Percentiles rank a stretch among this genome's conserved stretches.
Conservation (phyloP, 2,113 vertebrate species). For the Apeltes quadracus region DNA sequence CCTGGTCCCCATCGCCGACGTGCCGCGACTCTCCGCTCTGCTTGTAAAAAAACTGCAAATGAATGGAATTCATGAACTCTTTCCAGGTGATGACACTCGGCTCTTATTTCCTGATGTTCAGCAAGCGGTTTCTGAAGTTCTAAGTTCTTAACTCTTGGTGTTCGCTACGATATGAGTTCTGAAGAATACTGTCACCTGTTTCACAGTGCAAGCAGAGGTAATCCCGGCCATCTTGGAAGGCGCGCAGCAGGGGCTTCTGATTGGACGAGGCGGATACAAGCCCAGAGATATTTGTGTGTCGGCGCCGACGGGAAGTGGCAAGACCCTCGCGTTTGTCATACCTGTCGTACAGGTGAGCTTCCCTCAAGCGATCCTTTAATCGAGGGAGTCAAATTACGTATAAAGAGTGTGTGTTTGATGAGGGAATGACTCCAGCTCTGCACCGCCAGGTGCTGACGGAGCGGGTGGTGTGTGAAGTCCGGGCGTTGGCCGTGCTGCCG, state of each 20-base stretch:
- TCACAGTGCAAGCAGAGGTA: constrained; percentile 89
- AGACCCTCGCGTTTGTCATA: constrained; percentile 92
- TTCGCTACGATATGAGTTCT: not conserved
- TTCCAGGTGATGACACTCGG: constrained; percentile 84
- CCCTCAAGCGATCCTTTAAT: not conserved
- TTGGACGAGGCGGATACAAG: constrained; percentile 86
- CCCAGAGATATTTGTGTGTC: constrained; percentile 94
- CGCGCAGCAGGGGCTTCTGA: constrained; percentile 78
- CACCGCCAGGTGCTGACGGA: constrained; percentile 82
- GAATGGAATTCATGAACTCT: constrained; percentile 86
- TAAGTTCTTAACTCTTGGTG: not conserved
- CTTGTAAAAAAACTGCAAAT: constrained; percentile 82
- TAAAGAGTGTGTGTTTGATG: not conserved
- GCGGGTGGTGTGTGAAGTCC: constrained; percentile 87
- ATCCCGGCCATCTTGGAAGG: constrained; percentile 90
- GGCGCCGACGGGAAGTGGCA: constrained; percentile 95
- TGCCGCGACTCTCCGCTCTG: constrained; percentile 82
- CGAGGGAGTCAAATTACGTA: not conserved
- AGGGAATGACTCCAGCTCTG: not conserved
- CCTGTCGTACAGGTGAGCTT: constrained; percentile 89
- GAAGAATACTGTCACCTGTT: not conserved
- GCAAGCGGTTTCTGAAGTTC: not conserved
- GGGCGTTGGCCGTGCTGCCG: constrained; percentile 89
- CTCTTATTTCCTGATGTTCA: not conserved
- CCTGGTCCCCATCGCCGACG: constrained; percentile 75